phyloP scores from a whole-genome alignment of 1,140 invertebrate species.

The Trissolcus basalis region DNA sequence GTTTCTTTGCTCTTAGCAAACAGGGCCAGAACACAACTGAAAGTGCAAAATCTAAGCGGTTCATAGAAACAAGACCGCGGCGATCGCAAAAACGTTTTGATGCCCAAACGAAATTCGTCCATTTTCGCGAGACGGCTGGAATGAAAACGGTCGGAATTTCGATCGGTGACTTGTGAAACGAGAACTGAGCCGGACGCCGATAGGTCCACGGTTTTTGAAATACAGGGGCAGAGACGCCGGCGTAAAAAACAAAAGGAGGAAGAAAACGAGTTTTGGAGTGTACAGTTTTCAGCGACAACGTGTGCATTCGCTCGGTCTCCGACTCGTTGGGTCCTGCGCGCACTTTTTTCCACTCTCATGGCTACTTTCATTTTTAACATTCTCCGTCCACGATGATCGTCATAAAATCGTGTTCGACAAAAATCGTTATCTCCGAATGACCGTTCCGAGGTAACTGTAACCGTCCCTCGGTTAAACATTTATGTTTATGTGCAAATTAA shows the following conservation, averaged over 20 bases:
- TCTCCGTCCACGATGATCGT: conserved; percentile 16
- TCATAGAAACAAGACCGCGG: too few relatives aligned
- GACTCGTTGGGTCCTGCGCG: conserved; percentile 22
- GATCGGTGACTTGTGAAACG: conserved; percentile 48
- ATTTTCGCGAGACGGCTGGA: conserved; percentile 13
- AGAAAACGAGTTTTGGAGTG: conserved; percentile 65
- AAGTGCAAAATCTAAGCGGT: too few relatives aligned
- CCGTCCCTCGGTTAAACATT: too few relatives aligned
- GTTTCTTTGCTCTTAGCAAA: conserved; percentile 1
- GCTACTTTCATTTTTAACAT: conserved; percentile 49
- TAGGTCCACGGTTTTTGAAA: conserved; percentile 41
- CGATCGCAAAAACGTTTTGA: too few relatives aligned
- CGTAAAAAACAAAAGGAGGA: conserved; percentile 63
- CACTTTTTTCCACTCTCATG: conserved; percentile 53
- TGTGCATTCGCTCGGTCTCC: conserved; percentile 38
- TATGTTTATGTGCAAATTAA: too few relatives aligned
- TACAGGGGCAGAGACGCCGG: conserved; percentile 32
- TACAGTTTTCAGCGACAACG: conserved; percentile 56
- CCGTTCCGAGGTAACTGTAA: too few relatives aligned
- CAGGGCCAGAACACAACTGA: background rate
- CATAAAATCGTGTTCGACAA: conserved; percentile 41
- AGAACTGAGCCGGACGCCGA: conserved; percentile 33
- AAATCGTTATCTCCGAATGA: conserved; percentile 26
- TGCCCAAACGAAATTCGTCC: background rate
- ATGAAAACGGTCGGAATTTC: conserved; percentile 43